Base-by-base conservation (phyloP, 2,113 vertebrate species). In the Recurvirostra avosetta region DNA sequence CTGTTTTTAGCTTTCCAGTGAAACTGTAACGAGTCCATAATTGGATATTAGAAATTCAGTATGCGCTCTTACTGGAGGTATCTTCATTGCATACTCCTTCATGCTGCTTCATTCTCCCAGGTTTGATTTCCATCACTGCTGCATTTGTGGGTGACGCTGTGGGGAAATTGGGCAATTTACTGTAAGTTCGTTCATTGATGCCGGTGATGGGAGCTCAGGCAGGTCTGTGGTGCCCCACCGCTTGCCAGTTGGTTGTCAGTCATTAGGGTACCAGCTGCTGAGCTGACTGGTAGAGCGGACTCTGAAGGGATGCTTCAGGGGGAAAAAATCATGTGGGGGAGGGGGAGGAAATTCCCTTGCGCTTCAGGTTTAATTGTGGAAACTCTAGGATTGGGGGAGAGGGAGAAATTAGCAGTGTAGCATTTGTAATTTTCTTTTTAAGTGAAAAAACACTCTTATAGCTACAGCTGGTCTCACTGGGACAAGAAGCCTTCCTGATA, bases 291-390 rank as follows among this genome's bases (percentile, higher is more conserved):
- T 3, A 19, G 21, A 20, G 19, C 5, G 4, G 73, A 53, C 23
- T 67, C 12, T 4, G n/a, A 6, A 4, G 12, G 36, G 43, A 50
- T 6, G 12, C 36, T 49, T 19, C 4, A 15, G 26, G 47, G 29
- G 9, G 3, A 15, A 15, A 45, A 63, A 9, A 38, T 1, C 5
- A 11, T 26, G 26, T 9, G n/a, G n/a, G n/a, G n/a, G n/a, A n/a
- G n/a, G n/a, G n/a, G n/a, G n/a, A n/a, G n/a, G n/a, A n/a, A 32
- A 55, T 5, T 16, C 40, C 38, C 58, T 55, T 16, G 27, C 0
- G 5, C 82, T 66, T 40, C 27, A 34, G 50, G 61, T 40, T 86
- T 75, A 29, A 66, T 1, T 1, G 8, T 56, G 29, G 71, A 41
- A 50, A 59, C 43, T 59, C 22, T 16, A 11, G 21, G 26, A 21